Conservation (phyloP, 2,113 vertebrate genomes). For the Copsychus sechellarum region DNA sequence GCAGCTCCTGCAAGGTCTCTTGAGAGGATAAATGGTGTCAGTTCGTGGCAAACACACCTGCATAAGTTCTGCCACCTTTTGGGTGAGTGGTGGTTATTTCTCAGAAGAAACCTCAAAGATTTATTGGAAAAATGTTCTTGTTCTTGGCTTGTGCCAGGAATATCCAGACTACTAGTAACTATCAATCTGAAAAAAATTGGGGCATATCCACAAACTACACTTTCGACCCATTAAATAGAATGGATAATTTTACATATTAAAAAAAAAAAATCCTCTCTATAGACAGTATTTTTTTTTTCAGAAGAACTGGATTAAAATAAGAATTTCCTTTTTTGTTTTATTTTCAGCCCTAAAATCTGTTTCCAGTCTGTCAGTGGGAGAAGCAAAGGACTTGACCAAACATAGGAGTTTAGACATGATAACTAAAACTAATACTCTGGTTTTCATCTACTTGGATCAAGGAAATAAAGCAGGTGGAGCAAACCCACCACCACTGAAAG, state of each 20-base stretch:
- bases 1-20: not conserved
- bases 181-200: not conserved
- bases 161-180: not conserved
- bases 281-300: not conserved
- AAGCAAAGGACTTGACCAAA: not conserved
- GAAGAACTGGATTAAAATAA: not conserved
- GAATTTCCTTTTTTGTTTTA: not conserved
- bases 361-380: not conserved
- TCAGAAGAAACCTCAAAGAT: slow-evolving; percentile 12
- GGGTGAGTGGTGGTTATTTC: not conserved
- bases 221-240: not conserved
- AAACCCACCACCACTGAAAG: not conserved
- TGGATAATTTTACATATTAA: not conserved
- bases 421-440: not conserved
- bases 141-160: slow-evolving; percentile 7
- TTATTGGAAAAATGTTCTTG: slow-evolving; percentile 8
- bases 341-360: not conserved
- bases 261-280: not conserved
- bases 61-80: slow-evolving; percentile 29
- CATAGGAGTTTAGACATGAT: not conserved
- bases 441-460: not conserved
- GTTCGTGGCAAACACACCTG: slow-evolving; percentile 16
- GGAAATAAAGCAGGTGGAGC: not conserved
- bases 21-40: slow-evolving; percentile 2
- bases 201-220: not conserved